phyloP scores from a whole-genome alignment of 2,797 vertebrate genomes.

The Xenentodon cancila region DNA sequence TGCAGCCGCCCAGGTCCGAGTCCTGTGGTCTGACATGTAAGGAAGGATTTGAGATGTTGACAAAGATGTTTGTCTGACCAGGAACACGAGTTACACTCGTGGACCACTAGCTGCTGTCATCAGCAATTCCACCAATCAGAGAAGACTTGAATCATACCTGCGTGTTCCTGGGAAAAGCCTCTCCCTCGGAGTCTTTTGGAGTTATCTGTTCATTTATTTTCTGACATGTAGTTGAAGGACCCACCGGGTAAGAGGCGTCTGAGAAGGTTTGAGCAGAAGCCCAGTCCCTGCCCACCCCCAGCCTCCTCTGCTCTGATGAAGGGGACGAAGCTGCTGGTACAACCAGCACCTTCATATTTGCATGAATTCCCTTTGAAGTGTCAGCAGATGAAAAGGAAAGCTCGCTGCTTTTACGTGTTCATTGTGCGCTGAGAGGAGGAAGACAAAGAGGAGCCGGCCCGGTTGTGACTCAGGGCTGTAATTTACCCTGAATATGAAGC shows the following conservation, averaged over 20 bases:
- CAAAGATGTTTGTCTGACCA: too few species aligned
- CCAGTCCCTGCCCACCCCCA: constrained; percentile 22
- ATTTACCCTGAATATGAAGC: constrained; percentile 4
- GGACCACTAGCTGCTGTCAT: too few species aligned
- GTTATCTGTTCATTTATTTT: neutral
- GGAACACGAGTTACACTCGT: too few species aligned
- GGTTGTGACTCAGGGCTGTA: neutral
- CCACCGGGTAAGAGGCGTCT: neutral
- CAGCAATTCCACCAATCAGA: too few species aligned
- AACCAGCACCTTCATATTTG: constrained; percentile 60
- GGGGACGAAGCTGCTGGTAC: constrained; percentile 48
- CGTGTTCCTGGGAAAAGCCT: too few species aligned
- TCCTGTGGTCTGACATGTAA: too few species aligned
- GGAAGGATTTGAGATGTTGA: too few species aligned
- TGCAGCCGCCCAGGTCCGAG: too few species aligned
- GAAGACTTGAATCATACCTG: too few species aligned
- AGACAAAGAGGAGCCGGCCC: constrained; percentile 12
- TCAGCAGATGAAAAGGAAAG: constrained; percentile 67
- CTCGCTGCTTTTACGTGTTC: constrained; percentile 48
- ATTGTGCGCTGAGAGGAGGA: constrained; percentile 31
- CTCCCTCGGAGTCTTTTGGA: too few species aligned
- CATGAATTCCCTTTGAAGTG: constrained; percentile 76
- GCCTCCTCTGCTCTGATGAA: constrained; percentile 29
- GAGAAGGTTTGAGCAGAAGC: constrained; percentile 26
- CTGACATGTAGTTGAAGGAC: neutral